These are phyloP conservation scores for Melanerpes aurifrons DNA, from an alignment of 2,113 vertebrate species.

Conservation along the genomic window DNA sequence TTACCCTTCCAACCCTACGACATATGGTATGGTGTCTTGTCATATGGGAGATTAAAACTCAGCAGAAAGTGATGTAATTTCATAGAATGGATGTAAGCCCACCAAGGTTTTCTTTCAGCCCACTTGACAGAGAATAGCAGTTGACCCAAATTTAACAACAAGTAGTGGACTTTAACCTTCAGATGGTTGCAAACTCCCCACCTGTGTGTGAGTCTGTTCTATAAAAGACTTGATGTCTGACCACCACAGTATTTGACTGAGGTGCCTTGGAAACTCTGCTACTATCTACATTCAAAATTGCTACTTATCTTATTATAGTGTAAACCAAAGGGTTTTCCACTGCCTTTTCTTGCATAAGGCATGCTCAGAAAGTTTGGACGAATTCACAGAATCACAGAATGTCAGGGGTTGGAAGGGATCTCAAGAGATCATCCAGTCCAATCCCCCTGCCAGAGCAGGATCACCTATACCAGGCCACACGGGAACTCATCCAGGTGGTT, in stretches of 20 bases:
- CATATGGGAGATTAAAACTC: not conserved
- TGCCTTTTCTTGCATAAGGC: not conserved
- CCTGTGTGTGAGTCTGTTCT: not conserved
- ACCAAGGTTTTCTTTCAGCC: not conserved
- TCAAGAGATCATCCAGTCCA: too few relatives aligned
- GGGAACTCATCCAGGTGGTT: too few relatives aligned
- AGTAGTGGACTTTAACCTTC: not conserved
- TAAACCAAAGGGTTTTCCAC: not conserved
- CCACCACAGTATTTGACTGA: not conserved
- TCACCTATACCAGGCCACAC: too few relatives aligned
- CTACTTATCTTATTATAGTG: not conserved
- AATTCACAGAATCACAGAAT: not conserved
- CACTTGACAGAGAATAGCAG: not conserved
- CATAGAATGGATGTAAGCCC: not conserved
- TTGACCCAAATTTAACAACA: not conserved
- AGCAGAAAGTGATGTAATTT: not conserved
- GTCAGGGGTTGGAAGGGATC: too few relatives aligned
- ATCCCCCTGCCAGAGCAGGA: too few relatives aligned
- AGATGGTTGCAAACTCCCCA: not conserved
- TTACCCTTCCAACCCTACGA: too few relatives aligned
- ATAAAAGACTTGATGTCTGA: not conserved
- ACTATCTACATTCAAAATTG: not conserved
- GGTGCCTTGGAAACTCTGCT: not conserved
- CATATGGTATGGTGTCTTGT: not conserved
- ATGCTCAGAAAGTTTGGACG: not conserved